Evolutionary conservation across 1,140 invertebrate genomes (phyloP).

Genomic region (Ericerus pela): DNA sequence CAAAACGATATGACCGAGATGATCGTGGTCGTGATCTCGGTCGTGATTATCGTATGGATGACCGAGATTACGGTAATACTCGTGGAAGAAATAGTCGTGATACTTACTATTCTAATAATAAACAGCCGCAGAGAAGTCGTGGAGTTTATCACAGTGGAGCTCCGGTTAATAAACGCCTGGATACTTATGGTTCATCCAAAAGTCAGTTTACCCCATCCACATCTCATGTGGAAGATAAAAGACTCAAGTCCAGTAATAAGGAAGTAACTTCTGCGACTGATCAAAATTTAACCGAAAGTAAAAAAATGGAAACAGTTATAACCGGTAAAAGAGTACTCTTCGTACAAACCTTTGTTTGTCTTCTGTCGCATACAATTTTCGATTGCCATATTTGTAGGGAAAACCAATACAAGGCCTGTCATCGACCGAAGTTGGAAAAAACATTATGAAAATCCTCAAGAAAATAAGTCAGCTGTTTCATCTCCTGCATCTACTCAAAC

Average conservation of each 20-base stretch:
- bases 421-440: not conserved
- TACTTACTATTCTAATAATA: slow-evolving; percentile 24
- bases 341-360: too few relatives aligned
- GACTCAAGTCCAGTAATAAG: not conserved
- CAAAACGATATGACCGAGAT: slow-evolving; percentile 40
- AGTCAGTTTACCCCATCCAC: slow-evolving; percentile 52
- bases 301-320: too few relatives aligned
- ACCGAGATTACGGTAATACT: slow-evolving; percentile 24
- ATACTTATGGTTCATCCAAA: slow-evolving; percentile 56
- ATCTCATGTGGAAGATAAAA: not conserved
- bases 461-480: not conserved
- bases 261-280: too few relatives aligned
- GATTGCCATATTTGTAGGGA: too few relatives aligned
- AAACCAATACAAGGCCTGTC: too few relatives aligned
- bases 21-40: slow-evolving; percentile 45
- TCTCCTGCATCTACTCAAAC: not conserved
- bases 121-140: slow-evolving; percentile 13
- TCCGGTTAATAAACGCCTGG: slow-evolving; percentile 41
- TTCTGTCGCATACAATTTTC: too few relatives aligned
- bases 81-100: slow-evolving; percentile 28
- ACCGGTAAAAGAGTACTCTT: too few relatives aligned
- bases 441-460: not conserved
- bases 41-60: slow-evolving; percentile 23
- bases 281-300: too few relatives aligned
- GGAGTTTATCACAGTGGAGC: slow-evolving; percentile 27